A percentile compares a stretch with the other conserved stretches of the same genome.
These are phyloP conservation scores for Bugulina stolonifera DNA, from an alignment of 2,888 invertebrate species.

Conservation along the genomic window DNA sequence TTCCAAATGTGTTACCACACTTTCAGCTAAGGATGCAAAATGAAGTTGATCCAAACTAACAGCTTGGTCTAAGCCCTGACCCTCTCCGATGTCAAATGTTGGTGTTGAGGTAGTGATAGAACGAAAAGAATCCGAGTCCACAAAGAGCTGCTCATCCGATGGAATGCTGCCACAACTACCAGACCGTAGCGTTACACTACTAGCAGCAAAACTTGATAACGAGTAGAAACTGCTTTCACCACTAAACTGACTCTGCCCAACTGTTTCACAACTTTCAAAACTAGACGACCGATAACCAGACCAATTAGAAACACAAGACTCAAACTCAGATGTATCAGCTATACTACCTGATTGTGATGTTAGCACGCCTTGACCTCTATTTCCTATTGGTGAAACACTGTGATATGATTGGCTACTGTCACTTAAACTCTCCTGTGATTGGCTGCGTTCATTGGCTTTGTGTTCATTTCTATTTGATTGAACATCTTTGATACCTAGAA, in stretches of 20 bases:
- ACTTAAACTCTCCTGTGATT: neutral
- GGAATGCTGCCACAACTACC: neutral
- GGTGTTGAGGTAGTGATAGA: conserved; percentile 14
- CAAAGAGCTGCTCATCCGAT: neutral
- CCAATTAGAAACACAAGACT: conserved; percentile 21
- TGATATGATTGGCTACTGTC: conserved; percentile 12
- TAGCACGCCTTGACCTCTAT: neutral
- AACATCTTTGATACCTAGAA: neutral
- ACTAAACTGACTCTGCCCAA: neutral
- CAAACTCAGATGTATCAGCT: conserved; percentile 1
- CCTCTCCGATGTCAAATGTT: neutral
- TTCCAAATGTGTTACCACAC: neutral
- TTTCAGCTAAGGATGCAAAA: neutral
- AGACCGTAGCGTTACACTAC: neutral
- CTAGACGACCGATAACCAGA: neutral
- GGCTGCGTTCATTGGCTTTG: neutral
- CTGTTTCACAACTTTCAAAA: neutral
- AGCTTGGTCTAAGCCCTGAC: neutral
- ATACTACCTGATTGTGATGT: conserved; percentile 6
- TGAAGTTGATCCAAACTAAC: neutral
- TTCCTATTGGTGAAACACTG: neutral
- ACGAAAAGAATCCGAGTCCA: neutral
- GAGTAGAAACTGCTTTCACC: neutral
- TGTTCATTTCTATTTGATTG: neutral
- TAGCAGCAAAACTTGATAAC: conserved; percentile 2